These are phyloP conservation scores for Myopa tessellatipennis DNA, from an alignment of 2,888 invertebrate genomes.

Conservation along the genomic window DNA sequence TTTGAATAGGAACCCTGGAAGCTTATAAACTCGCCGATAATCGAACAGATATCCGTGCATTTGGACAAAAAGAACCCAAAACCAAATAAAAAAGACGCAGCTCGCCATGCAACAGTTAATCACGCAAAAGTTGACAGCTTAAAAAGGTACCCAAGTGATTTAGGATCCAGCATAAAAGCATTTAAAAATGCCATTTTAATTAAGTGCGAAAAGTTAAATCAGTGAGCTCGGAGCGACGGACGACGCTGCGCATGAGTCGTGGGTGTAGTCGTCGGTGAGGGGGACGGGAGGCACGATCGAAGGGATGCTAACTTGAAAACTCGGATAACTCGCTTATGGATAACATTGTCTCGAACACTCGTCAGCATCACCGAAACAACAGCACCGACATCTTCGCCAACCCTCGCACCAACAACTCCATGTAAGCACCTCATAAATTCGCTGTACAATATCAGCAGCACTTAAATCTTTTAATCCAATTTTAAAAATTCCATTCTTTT, in stretches of 20 bases:
- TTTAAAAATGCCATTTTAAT: slow-evolving; percentile 46
- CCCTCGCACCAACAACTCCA: slow-evolving; percentile 19
- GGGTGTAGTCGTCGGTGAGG: not conserved
- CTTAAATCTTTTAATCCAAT: slow-evolving; percentile 40
- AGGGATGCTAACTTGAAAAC: not conserved
- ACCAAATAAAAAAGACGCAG: slow-evolving; percentile 11
- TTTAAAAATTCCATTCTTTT: slow-evolving; percentile 21
- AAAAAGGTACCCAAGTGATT: slow-evolving; percentile 55
- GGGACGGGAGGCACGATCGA: too few relatives aligned
- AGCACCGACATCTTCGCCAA: not conserved
- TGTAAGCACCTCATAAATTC: slow-evolving; percentile 36
- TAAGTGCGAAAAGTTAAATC: slow-evolving; percentile 46
- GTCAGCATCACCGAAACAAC: not conserved
- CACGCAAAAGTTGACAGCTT: slow-evolving; percentile 60
- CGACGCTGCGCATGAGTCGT: not conserved
- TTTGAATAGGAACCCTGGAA: not conserved
- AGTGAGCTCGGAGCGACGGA: slow-evolving; percentile 3
- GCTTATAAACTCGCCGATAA: not conserved
- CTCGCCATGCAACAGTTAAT: slow-evolving; percentile 62
- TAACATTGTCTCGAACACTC: not conserved
- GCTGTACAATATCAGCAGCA: slow-evolving; percentile 13
- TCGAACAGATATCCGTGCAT: not conserved
- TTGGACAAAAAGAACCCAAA: slow-evolving; percentile 10
- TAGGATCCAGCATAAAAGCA: slow-evolving; percentile 44
- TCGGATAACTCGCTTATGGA: not conserved